Evolutionary conservation across 2,113 vertebrate species (phyloP).

Genomic region (Larimichthys polyactis): DNA sequence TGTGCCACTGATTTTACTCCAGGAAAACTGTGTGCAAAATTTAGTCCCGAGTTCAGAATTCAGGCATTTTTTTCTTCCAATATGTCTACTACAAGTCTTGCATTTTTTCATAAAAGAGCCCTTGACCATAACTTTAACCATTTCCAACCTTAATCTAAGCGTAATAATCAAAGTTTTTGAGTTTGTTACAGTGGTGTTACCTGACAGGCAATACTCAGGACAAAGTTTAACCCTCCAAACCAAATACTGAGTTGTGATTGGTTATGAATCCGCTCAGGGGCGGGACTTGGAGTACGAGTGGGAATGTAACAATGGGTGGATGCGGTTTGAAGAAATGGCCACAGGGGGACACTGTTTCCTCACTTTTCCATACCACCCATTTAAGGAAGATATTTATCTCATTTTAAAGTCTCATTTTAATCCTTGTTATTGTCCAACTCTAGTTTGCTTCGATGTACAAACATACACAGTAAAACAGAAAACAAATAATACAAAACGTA

Average conservation of each 20-base stretch:
- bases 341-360: slow-evolving; percentile 33
- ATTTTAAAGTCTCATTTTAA: background rate
- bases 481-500: background rate
- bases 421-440: background rate
- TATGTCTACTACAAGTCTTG: accelerated
- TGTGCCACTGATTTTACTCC: slow-evolving; percentile 47
- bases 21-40: accelerated
- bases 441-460: background rate
- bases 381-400: background rate
- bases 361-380: background rate
- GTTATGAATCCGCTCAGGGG: slow-evolving; percentile 43
- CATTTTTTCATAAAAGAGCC: accelerated
- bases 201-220: slow-evolving; percentile 2
- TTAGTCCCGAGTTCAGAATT: background rate
- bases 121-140: accelerated
- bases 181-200: background rate
- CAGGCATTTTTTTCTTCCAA: slow-evolving; percentile 12
- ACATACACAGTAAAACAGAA: background rate
- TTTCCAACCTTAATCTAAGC: accelerated
- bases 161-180: accelerated
- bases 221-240: background rate
- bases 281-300: slow-evolving; percentile 18
- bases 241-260: slow-evolving; percentile 61
- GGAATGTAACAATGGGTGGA: accelerated
- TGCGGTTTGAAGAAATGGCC: slow-evolving; percentile 10